Percentiles rank a stretch among this genome's conserved stretches.
Conservation (phyloP, 2,888 invertebrate genomes). For the Ophioninae sp. region DNA sequence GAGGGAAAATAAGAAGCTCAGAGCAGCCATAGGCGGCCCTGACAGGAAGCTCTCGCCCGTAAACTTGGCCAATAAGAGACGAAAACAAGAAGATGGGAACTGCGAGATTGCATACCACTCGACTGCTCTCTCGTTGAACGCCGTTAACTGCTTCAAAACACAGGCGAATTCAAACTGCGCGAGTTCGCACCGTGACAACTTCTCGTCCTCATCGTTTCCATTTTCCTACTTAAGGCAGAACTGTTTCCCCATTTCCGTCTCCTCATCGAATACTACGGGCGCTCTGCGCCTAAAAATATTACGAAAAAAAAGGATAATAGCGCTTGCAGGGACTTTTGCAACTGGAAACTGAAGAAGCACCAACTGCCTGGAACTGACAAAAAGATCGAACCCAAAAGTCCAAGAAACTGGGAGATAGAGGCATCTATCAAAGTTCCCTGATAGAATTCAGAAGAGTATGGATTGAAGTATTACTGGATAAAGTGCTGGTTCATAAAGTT, state of each 20-base stretch:
- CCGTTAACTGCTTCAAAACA: conserved; percentile 74
- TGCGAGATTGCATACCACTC: conserved; percentile 57
- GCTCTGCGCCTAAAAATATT: not conserved
- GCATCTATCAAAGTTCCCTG: too few species aligned
- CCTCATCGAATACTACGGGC: not conserved
- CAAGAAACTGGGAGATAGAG: too few species aligned
- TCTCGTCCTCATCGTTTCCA: conserved; percentile 32
- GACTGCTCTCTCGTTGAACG: conserved; percentile 54
- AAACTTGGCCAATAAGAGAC: conserved; percentile 75
- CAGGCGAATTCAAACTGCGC: conserved; percentile 68
- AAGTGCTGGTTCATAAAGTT: too few species aligned
- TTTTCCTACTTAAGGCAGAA: not conserved
- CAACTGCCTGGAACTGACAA: not conserved
- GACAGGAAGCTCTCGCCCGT: conserved; percentile 73
- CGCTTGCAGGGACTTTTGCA: not conserved
- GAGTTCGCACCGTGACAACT: conserved; percentile 26
- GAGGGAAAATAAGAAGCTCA: conserved; percentile 35
- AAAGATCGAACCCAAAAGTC: too few species aligned
- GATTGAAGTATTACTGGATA: too few species aligned
- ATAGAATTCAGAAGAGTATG: too few species aligned
- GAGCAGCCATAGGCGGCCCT: conserved; percentile 68
- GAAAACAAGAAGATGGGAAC: conserved; percentile 74
- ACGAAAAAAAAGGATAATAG: not conserved
- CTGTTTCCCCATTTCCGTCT: not conserved
- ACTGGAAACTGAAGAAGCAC: not conserved